Evolutionary conservation across 1,140 invertebrate genomes (phyloP), one percentile per base, ranked within the genome.

Genomic region (Xylocopa sonorina): DNA sequence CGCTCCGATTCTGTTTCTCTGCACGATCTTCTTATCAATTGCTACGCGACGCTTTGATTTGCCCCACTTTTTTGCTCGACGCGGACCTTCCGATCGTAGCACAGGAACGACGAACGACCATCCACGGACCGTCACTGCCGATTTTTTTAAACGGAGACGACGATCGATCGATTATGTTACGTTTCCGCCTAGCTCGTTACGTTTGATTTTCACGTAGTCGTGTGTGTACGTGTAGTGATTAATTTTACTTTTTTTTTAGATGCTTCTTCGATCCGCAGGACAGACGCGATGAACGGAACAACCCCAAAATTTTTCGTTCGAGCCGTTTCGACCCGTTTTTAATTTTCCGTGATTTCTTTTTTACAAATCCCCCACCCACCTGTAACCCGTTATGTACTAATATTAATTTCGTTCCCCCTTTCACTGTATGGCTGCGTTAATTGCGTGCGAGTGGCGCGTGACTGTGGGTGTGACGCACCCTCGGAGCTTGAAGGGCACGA

Each of bases 381-480:
- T n/a, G n/a, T n/a, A n/a, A n/a, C n/a, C n/a, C n/a, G n/a, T n/a
- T n/a, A n/a, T n/a, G n/a, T n/a, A n/a, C n/a, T n/a, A n/a, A n/a
- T n/a, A n/a, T n/a, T n/a, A n/a, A 46, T 85, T 81, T 67, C 18
- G 67, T 57, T 34, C 57, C 66, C 48, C 81, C 29, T 58, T 86
- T 72, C 71, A 41, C n/a, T 60, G 86, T 66, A 80, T 81, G 88
- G 87, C 48, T 87, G 88, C 46, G 34, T 50, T 27, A 38, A 38
- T 58, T 75, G 78, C 79, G 51, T 43, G 53, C 80, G 75, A 75
- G 71, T n/a, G n/a, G n/a, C 46, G 86, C 78, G 78, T 85, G 88
- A 86, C 32, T 90, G 90, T 83, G 83, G 69, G 86, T 85, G 83
- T 87, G 84, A 77, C 24, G 27, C 38, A n/a, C 3, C 9, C 27